Percentiles rank a stretch among this genome's conserved stretches.
These are phyloP conservation scores for Drosophila parabipectinata DNA, from an alignment of 1,140 invertebrate species.

Conservation along the genomic window DNA sequence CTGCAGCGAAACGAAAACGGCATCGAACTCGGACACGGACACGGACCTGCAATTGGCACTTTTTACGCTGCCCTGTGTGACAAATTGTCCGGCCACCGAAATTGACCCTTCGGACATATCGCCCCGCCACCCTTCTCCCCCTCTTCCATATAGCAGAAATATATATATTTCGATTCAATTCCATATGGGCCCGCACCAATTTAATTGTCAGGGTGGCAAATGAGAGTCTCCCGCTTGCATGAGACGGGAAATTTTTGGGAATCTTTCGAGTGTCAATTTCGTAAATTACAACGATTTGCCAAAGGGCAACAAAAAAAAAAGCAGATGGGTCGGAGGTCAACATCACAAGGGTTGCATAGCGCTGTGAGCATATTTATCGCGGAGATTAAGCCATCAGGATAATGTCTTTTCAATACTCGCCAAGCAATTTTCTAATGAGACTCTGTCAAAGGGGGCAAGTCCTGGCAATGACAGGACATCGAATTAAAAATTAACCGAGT, in stretches of 20 bases:
- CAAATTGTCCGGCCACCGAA: constrained; percentile 63
- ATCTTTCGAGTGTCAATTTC: constrained; percentile 81
- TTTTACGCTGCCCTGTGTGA: constrained; percentile 71
- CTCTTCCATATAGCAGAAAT: background rate
- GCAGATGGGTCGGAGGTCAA: constrained; percentile 17
- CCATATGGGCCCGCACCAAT: constrained; percentile 42
- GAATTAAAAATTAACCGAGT: background rate
- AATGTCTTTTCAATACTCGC: constrained; percentile 74
- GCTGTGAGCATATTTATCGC: background rate
- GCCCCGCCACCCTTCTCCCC: background rate
- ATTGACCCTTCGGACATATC: constrained; percentile 22
- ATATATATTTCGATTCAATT: background rate
- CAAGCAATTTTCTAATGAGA: constrained; percentile 67
- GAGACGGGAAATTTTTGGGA: constrained; percentile 40
- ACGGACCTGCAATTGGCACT: constrained; percentile 75
- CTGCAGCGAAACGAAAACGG: constrained; percentile 15
- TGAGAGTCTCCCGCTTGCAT: background rate
- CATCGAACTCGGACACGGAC: background rate
- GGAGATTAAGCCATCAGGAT: constrained; percentile 68
- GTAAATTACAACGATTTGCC: constrained; percentile 81
- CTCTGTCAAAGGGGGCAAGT: background rate
- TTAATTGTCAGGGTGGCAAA: constrained; percentile 18
- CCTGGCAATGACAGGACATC: constrained; percentile 25
- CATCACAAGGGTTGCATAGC: background rate
- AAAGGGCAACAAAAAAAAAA: constrained; percentile 33